phyloP scores from a whole-genome alignment of 1,140 invertebrate genomes.

The Drosophila pruinosa region DNA sequence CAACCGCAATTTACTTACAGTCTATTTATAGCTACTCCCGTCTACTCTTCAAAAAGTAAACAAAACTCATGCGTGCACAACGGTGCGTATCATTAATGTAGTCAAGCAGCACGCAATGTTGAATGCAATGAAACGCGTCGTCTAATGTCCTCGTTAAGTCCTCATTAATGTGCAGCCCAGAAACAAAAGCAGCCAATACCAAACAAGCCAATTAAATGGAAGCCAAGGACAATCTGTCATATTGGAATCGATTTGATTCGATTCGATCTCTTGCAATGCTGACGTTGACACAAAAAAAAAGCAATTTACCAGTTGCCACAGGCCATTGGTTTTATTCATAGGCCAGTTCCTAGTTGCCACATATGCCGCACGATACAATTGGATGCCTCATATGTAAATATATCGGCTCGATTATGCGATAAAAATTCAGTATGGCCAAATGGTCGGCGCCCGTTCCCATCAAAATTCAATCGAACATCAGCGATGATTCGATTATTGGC shows the following conservation, averaged over 20 bases:
- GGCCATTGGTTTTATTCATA: slow-evolving; percentile 9
- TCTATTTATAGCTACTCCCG: slow-evolving; percentile 10
- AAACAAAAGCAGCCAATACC: background rate
- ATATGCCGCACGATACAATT: background rate
- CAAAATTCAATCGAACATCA: slow-evolving; percentile 37
- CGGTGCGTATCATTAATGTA: slow-evolving; percentile 60
- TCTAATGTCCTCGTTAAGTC: slow-evolving; percentile 44
- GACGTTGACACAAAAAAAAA: slow-evolving; percentile 19
- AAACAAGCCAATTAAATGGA: slow-evolving; percentile 41
- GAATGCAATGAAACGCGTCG: slow-evolving; percentile 31
- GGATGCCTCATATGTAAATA: slow-evolving; percentile 12
- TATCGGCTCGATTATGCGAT: slow-evolving; percentile 46
- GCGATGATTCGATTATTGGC: slow-evolving; percentile 54
- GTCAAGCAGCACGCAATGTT: slow-evolving; percentile 25
- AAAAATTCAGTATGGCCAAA: slow-evolving; percentile 14
- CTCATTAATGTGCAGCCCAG: slow-evolving; percentile 26
- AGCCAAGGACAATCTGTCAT: slow-evolving; percentile 20
- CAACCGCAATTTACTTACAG: background rate
- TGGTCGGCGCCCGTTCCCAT: slow-evolving; percentile 7
- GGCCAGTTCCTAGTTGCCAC: background rate
- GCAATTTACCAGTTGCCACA: slow-evolving; percentile 3
- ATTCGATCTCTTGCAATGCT: slow-evolving; percentile 15
- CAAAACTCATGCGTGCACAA: slow-evolving; percentile 11
- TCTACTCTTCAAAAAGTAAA: background rate
- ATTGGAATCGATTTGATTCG: background rate